Evolutionary conservation across 2,888 invertebrate genomes (phyloP), one percentile per base, ranked within the genome.

Genomic region (Philhelius pedissequus): DNA sequence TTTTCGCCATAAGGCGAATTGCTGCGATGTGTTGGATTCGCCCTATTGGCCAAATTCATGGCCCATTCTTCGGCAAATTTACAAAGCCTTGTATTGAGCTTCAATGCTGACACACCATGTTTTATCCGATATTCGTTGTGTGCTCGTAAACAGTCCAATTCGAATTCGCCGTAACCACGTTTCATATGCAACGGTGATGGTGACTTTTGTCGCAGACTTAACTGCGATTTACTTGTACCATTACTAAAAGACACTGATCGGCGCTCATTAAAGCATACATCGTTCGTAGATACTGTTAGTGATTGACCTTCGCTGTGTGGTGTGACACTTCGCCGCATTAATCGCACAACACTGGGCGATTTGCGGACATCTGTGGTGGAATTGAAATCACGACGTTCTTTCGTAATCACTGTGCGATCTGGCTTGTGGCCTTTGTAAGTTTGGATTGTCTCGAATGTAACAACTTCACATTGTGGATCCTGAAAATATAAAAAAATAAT

Each of bases 1-100:
- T 96, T 97, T 89, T 97, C 96, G 0, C 96, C 96, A 87, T 96
- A 96, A 48, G 95, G 95, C 86, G 94, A 94, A 88, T 95, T 95
- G 52, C 95, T 94, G 66, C 96, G 93, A 89, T 96, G 96, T 86
- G 95, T 94, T 86, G 96, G 92, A 88, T 93, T 92, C 27, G 95
- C 95, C 87, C 92, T 94, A 60, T 94, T 93, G 0, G 95, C 95
- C 71, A 96, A 43, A 71, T 88, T 87, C 74, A 86, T 94, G 0
- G 95, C 95, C 95, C 95, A 95, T 88, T 95, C 95, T 87, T 95
- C 94, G 35, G 95, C 94, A 88, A 94, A 94, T 89, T 94, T 94
- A 87, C 94, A 94, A 56, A 95, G 90, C 89, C 94, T 94, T 88
- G 93, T 94, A 89, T 92, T 95, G 4, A 96, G 90, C 87, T 93